Conservation (phyloP, 2,888 invertebrate species). For the Taphrorychus bicolor region DNA sequence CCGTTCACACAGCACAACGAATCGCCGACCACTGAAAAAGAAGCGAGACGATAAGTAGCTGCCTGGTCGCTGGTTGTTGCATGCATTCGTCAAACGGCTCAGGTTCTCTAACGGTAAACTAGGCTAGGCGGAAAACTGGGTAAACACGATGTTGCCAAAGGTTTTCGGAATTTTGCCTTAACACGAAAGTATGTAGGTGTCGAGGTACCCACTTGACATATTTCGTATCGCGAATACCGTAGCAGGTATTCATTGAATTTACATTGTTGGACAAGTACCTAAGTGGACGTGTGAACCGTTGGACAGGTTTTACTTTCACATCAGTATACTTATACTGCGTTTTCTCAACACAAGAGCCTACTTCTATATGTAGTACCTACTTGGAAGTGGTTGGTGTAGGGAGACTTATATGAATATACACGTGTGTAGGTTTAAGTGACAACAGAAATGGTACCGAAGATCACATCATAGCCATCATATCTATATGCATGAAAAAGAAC, state of each 20-base stretch:
- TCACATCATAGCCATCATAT: too few relatives aligned
- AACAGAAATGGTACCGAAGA: too few relatives aligned
- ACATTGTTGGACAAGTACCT: neutral
- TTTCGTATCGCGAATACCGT: neutral
- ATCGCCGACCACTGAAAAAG: slow-evolving; percentile 30
- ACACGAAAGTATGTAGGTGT: neutral
- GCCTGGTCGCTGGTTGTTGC: slow-evolving; percentile 7
- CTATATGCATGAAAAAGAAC: too few relatives aligned
- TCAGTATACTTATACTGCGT: neutral
- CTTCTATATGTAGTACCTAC: too few relatives aligned
- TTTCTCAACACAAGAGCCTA: neutral
- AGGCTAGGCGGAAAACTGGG: slow-evolving; percentile 34
- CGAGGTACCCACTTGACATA: neutral
- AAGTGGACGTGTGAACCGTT: neutral
- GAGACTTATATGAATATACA: neutral
- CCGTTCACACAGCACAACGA: slow-evolving; percentile 7
- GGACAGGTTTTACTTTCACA: slow-evolving; percentile 5
- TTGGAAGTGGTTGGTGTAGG: neutral
- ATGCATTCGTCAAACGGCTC: slow-evolving; percentile 6
- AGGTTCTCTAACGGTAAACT: slow-evolving; percentile 39
- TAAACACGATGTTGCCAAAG: slow-evolving; percentile 9
- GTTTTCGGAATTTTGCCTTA: slow-evolving; percentile 4
- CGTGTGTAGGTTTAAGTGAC: neutral
- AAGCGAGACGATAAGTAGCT: neutral
- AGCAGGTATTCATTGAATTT: neutral